These are phyloP conservation scores for Hyppa rectilinea DNA, from an alignment of 2,888 invertebrate genomes.

Conservation along the genomic window DNA sequence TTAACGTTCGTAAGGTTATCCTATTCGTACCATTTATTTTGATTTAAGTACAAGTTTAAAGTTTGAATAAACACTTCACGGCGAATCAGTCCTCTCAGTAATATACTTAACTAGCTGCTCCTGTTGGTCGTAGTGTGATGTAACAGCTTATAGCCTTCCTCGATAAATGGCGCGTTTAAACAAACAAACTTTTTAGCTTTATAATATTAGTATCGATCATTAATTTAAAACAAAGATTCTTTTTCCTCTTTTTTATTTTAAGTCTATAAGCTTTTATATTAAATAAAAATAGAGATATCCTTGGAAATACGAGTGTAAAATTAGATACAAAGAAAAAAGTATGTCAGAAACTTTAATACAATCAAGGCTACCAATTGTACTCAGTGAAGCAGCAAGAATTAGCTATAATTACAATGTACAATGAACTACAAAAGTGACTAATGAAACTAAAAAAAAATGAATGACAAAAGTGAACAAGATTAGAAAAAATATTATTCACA, in stretches of 20 bases:
- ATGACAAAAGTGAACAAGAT: neutral
- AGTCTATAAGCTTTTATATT: too few species aligned
- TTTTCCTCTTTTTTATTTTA: too few species aligned
- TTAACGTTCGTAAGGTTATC: neutral
- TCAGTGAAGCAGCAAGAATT: conserved; percentile 29
- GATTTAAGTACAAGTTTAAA: neutral
- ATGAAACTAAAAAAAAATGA: neutral
- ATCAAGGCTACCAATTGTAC: conserved; percentile 34
- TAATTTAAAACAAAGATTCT: too few species aligned
- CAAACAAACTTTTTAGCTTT: too few species aligned
- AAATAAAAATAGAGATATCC: neutral
- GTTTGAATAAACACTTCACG: neutral
- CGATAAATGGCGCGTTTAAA: too few species aligned
- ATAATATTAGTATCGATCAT: too few species aligned
- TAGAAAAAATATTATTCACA: neutral
- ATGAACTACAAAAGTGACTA: conserved; percentile 7
- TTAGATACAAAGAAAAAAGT: conserved; percentile 1
- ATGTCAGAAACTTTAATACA: conserved; percentile 16
- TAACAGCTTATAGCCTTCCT: too few species aligned
- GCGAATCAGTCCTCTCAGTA: neutral
- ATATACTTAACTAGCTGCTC: too few species aligned
- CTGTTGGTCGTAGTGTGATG: too few species aligned
- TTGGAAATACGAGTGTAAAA: conserved; percentile 4
- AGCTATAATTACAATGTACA: conserved; percentile 32
- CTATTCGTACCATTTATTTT: neutral